Percentiles rank a stretch among this genome's conserved stretches.
These are phyloP conservation scores for Papilio machaon DNA, from an alignment of 1,140 invertebrate genomes.

Conservation along the genomic window DNA sequence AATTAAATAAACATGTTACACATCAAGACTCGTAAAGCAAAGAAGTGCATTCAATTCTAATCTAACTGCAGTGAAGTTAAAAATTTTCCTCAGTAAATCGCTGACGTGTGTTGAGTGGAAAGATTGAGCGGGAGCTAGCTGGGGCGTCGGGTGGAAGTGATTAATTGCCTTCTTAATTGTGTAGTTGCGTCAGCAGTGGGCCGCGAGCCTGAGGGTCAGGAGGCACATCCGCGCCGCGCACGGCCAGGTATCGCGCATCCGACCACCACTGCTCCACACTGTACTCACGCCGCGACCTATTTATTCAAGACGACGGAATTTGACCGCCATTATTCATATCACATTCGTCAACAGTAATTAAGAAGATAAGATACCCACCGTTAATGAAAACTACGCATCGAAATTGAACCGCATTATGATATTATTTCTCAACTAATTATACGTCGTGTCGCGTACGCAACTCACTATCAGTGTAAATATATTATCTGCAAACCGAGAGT, in stretches of 20 bases:
- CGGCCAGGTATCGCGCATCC: not conserved
- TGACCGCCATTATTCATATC: conserved; percentile 18
- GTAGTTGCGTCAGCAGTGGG: conserved; percentile 31
- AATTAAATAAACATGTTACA: not conserved
- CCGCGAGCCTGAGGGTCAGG: conserved; percentile 10
- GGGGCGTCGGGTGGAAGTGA: conserved; percentile 40
- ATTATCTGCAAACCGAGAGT: conserved; percentile 13
- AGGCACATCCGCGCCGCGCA: not conserved
- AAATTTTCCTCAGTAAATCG: conserved; percentile 11
- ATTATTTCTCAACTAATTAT: conserved; percentile 1
- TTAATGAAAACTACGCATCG: conserved; percentile 35
- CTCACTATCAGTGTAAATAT: conserved; percentile 24
- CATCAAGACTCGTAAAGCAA: not conserved
- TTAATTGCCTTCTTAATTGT: conserved; percentile 42
- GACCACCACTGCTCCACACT: not conserved
- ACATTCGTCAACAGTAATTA: conserved; percentile 15
- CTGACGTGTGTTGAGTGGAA: conserved; percentile 10
- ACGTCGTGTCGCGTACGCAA: conserved; percentile 13
- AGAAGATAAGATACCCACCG: conserved; percentile 25
- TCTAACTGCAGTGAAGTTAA: not conserved
- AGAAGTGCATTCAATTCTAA: not conserved
- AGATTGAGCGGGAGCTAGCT: conserved; percentile 9
- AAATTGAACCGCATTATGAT: conserved; percentile 22
- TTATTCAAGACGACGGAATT: conserved; percentile 19
- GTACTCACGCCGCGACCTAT: not conserved